Evolutionary conservation across 1,140 invertebrate genomes (phyloP).

Genomic region (Cotesia typhae): DNA sequence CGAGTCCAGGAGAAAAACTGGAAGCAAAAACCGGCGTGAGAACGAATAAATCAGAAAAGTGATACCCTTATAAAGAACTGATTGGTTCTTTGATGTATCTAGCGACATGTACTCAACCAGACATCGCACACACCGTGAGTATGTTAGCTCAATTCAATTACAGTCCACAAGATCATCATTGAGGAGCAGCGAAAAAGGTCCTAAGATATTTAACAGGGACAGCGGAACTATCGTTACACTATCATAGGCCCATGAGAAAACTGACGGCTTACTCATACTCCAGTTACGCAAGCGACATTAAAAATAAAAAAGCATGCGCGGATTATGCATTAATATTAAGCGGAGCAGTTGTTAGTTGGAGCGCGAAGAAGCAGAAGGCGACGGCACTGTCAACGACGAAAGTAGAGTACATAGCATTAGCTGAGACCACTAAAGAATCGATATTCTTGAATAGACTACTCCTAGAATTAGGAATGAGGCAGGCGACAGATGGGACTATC

Average conservation of each 20-base stretch:
- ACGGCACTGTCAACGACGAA: constrained; percentile 2
- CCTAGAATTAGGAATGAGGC: too few relatives aligned
- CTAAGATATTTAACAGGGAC: constrained; percentile 31
- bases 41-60: neutral
- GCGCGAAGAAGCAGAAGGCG: neutral
- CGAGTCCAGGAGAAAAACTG: neutral
- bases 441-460: too few relatives aligned
- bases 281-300: neutral
- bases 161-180: constrained; percentile 36
- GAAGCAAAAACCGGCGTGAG: neutral
- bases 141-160: constrained; percentile 46
- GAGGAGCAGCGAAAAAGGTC: constrained; percentile 43
- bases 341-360: neutral
- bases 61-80: constrained; percentile 38
- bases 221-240: neutral
- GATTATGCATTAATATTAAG: constrained; percentile 5
- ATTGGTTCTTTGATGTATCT: constrained; percentile 50
- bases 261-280: neutral
- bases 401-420: constrained; percentile 15
- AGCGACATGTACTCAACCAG: constrained; percentile 44
- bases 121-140: constrained; percentile 44
- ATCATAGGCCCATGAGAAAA: neutral
- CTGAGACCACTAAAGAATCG: neutral
- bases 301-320: constrained; percentile 8
- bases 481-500: too few relatives aligned